These are phyloP conservation scores for Acanthurus lineatus DNA, from an alignment of 2,797 vertebrate species.

Conservation along the genomic window DNA sequence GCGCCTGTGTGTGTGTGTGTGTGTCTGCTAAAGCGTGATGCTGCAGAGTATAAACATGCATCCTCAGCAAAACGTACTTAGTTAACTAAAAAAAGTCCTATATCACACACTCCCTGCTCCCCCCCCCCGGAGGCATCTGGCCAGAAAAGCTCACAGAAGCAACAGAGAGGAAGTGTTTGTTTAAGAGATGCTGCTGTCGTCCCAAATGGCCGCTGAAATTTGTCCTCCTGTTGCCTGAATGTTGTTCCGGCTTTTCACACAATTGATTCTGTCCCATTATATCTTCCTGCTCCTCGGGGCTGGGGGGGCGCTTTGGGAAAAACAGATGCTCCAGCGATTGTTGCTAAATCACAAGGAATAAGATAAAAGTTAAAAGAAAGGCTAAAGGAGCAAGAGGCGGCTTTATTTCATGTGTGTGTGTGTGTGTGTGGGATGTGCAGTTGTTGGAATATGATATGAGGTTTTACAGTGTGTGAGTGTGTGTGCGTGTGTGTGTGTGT, in stretches of 20 bases:
- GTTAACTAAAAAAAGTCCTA: slow-evolving; percentile 12
- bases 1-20: neutral
- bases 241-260: slow-evolving; percentile 56
- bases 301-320: slow-evolving; percentile 58
- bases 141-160: slow-evolving; percentile 32
- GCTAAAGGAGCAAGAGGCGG: slow-evolving; percentile 44
- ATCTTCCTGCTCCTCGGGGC: slow-evolving; percentile 51
- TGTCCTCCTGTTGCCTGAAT: slow-evolving; percentile 36
- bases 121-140: slow-evolving; percentile 19
- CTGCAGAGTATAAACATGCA: slow-evolving; percentile 16
- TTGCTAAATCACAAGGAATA: slow-evolving; percentile 61
- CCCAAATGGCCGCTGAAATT: slow-evolving; percentile 26
- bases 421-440: neutral
- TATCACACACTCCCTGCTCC: slow-evolving; percentile 40
- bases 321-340: slow-evolving; percentile 31
- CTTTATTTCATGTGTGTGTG: slow-evolving; percentile 40
- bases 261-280: slow-evolving; percentile 61
- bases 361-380: slow-evolving; percentile 52
- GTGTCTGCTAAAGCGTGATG: neutral
- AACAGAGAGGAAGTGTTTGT: slow-evolving; percentile 55
- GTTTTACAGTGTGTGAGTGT: slow-evolving; percentile 4
- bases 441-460: neutral
- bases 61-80: slow-evolving; percentile 25
- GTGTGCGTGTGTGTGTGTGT: slow-evolving; percentile 28
- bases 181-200: slow-evolving; percentile 27